A percentile compares a stretch with the other conserved stretches of the same genome.
These are phyloP conservation scores for Sepioteuthis lessoniana DNA, from an alignment of 2,888 invertebrate genomes.

Conservation along the genomic window DNA sequence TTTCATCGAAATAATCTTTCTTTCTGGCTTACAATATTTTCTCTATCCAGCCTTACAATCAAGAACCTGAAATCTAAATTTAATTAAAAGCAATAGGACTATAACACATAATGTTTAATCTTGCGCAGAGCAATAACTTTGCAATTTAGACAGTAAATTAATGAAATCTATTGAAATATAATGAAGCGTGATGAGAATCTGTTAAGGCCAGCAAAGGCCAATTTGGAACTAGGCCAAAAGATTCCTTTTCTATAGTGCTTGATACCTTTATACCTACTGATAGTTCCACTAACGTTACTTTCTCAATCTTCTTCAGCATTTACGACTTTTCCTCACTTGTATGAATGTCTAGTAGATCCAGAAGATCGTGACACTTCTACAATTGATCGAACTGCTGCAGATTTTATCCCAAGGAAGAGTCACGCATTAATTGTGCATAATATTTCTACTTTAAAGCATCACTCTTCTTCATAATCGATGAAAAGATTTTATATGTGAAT, in stretches of 20 bases:
- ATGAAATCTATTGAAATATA: constrained; percentile 33
- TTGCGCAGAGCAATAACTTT: neutral
- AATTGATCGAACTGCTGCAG: neutral
- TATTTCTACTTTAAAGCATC: neutral
- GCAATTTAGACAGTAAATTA: neutral
- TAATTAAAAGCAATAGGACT: neutral
- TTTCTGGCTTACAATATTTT: neutral
- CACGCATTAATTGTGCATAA: neutral
- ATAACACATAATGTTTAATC: neutral
- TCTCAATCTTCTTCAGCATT: neutral
- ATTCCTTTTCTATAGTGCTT: neutral
- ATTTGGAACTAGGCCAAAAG: neutral
- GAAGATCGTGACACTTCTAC: neutral
- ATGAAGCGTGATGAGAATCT: neutral
- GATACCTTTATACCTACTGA: neutral
- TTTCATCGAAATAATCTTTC: neutral
- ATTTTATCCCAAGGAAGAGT: neutral
- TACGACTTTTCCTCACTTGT: neutral
- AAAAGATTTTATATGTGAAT: neutral
- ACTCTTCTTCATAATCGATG: neutral
- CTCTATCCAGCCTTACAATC: neutral
- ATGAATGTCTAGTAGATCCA: neutral
- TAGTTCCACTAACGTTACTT: neutral
- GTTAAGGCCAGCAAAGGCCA: neutral
- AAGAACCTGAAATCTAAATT: neutral